phyloP scores from a whole-genome alignment of 2,113 vertebrate species.

The Corythornis vintsioides region DNA sequence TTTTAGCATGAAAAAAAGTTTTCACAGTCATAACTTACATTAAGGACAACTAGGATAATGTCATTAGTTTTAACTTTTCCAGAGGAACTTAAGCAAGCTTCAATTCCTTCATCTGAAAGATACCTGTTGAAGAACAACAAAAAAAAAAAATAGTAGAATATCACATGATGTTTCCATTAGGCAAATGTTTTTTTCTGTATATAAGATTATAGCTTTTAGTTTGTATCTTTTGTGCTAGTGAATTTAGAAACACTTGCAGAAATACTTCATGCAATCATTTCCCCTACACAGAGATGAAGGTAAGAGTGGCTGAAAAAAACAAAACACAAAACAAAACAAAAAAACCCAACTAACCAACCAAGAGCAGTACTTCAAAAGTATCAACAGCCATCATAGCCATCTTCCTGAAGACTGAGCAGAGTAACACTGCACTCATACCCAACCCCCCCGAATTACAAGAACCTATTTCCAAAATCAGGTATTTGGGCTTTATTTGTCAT shows the following conservation, averaged over 20 bases:
- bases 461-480: background rate
- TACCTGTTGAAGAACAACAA: slow-evolving; percentile 80
- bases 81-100: slow-evolving; percentile 85
- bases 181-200: background rate
- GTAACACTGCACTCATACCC: background rate
- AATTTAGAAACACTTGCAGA: background rate
- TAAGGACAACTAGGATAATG: slow-evolving; percentile 89
- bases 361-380: background rate
- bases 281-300: background rate
- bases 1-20: background rate
- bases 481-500: background rate
- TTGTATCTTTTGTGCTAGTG: background rate
- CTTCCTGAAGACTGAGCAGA: too few species aligned
- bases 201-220: background rate
- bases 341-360: too few species aligned
- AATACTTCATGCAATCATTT: background rate
- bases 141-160: slow-evolving; percentile 7
- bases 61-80: slow-evolving; percentile 85
- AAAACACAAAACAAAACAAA: background rate
- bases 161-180: background rate
- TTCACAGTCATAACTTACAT: slow-evolving; percentile 84
- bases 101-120: slow-evolving; percentile 94
- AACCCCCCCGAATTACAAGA: background rate
- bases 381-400: background rate
- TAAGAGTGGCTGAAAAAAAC: background rate